Percentiles rank a stretch among this genome's conserved stretches.
These are phyloP conservation scores for Emmelina monodactyla DNA, from an alignment of 2,888 invertebrate species.

Conservation along the genomic window DNA sequence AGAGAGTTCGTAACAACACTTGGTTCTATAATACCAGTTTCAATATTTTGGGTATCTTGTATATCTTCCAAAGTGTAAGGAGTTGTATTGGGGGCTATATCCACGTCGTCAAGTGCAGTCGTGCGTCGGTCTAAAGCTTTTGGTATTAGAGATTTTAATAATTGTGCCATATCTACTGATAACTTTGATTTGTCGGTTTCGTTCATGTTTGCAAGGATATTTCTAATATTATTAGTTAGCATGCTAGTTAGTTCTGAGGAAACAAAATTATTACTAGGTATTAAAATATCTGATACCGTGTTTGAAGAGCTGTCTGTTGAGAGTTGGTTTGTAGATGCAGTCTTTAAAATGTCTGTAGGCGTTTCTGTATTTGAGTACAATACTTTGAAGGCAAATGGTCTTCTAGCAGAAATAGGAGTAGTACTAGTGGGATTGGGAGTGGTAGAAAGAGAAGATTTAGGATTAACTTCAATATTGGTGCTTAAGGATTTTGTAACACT, in stretches of 20 bases:
- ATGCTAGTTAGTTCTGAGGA: constrained; percentile 64
- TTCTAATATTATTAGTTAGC: constrained; percentile 55
- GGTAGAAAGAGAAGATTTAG: constrained; percentile 21
- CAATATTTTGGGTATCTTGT: constrained; percentile 48
- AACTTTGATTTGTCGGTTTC: constrained; percentile 51
- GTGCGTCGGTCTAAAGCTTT: constrained; percentile 46
- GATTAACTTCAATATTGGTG: constrained; percentile 36
- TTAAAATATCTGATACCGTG: constrained; percentile 56
- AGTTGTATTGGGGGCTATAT: constrained; percentile 42
- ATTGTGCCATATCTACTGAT: constrained; percentile 57
- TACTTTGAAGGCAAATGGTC: constrained; percentile 57
- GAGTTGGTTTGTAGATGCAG: constrained; percentile 50
- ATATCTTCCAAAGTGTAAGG: constrained; percentile 61
- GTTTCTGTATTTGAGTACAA: constrained; percentile 54
- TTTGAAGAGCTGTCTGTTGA: constrained; percentile 41
- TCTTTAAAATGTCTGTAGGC: constrained; percentile 46
- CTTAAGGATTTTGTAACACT: constrained; percentile 45
- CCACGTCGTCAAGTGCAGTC: constrained; percentile 36
- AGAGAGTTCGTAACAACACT: constrained; percentile 29
- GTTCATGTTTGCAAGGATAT: constrained; percentile 53
- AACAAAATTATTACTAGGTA: constrained; percentile 53
- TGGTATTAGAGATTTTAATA: constrained; percentile 58
- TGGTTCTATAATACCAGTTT: constrained; percentile 12
- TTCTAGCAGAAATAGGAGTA: constrained; percentile 50
- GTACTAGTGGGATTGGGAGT: constrained; percentile 35